These are phyloP conservation scores for Caenorhabditis latens DNA, from an alignment of 1,140 invertebrate species.

Conservation along the genomic window DNA sequence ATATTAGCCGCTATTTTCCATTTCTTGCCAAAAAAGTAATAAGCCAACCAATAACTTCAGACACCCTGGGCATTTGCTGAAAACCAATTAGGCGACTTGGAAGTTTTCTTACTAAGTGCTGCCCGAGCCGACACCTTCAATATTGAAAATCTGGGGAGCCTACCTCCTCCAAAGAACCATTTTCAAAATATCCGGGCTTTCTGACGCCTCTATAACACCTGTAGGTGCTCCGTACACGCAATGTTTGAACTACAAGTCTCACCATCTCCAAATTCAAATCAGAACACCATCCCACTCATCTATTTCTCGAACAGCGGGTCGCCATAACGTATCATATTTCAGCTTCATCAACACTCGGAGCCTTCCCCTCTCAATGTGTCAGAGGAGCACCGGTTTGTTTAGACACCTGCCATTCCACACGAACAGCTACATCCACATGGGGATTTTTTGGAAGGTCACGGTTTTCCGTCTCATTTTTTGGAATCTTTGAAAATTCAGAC, in stretches of 20 bases:
- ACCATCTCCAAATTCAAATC: constrained; percentile 47
- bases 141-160: too few species aligned
- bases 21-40: too few species aligned
- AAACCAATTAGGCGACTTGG: too few species aligned
- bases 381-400: constrained; percentile 40
- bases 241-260: constrained; percentile 33
- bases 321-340: constrained; percentile 47
- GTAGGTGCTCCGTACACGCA: too few species aligned
- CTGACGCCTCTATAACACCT: too few species aligned
- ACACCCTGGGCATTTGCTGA: too few species aligned
- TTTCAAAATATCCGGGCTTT: too few species aligned
- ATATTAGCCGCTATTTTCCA: too few species aligned
- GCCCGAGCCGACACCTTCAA: too few species aligned
- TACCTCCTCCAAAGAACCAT: too few species aligned
- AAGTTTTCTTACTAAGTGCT: too few species aligned
- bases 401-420: constrained; percentile 43
- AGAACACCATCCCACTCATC: constrained; percentile 29
- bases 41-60: too few species aligned
- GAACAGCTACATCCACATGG: constrained; percentile 48
- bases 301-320: constrained; percentile 41
- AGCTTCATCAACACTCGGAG: constrained; percentile 38
- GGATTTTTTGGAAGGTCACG: constrained; percentile 38
- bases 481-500: not conserved
- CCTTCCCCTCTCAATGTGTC: constrained; percentile 48
- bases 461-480: not conserved